Evolutionary conservation across 1,140 invertebrate genomes (phyloP).

Genomic region (Euwallacea fornicatus): DNA sequence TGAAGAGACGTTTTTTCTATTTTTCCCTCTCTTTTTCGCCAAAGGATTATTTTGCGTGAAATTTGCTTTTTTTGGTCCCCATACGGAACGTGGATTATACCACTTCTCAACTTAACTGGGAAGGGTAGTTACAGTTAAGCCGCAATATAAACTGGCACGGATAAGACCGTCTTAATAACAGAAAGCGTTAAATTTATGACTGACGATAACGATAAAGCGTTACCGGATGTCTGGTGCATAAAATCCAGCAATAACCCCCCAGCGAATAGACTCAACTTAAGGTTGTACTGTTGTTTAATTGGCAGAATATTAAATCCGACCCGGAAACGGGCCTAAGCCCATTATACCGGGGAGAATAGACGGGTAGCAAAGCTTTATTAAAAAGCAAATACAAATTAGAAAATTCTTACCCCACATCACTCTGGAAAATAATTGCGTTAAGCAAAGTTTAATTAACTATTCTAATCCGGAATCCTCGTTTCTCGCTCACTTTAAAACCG

Average conservation of each 20-base stretch:
- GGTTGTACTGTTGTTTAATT: constrained; percentile 25
- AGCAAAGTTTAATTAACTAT: too few relatives aligned
- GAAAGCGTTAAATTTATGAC: constrained; percentile 21
- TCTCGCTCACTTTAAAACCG: too few relatives aligned
- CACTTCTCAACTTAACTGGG: too few relatives aligned
- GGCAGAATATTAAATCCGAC: constrained; percentile 9
- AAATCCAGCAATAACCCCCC: constrained; percentile 20
- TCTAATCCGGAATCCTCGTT: too few relatives aligned
- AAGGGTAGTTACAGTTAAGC: constrained; percentile 7
- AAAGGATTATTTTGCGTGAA: too few relatives aligned
- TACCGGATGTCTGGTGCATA: constrained; percentile 22
- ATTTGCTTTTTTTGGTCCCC: too few relatives aligned
- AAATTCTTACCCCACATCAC: neutral
- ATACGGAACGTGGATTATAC: too few relatives aligned
- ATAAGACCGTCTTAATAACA: constrained; percentile 18
- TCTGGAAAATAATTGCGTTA: too few relatives aligned
- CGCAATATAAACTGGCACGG: constrained; percentile 11
- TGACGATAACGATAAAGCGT: constrained; percentile 13
- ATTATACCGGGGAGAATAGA: neutral
- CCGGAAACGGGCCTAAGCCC: neutral
- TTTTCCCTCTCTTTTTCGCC: too few relatives aligned
- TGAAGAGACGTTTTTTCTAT: too few relatives aligned
- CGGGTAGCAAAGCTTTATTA: neutral
- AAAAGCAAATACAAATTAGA: neutral
- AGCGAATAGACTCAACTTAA: constrained; percentile 17